phyloP scores from a whole-genome alignment of 35 echinoderm and acorn worm species.

The Ophiothrix spiculata region DNA sequence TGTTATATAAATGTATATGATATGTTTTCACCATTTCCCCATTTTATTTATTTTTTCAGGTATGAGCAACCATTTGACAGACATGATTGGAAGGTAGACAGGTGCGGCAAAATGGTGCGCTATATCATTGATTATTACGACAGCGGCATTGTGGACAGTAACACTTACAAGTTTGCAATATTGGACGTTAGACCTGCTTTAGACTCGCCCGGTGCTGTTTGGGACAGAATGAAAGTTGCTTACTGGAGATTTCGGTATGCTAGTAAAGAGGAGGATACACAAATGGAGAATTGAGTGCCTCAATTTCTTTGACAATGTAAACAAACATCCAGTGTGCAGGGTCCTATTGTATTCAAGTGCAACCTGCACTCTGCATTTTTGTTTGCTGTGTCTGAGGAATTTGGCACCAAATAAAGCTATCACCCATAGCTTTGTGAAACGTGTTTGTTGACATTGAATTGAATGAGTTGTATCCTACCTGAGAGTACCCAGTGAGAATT shows the following conservation, averaged over 20 bases:
- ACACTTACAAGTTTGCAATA: constrained; percentile 76
- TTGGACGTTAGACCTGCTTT: constrained; percentile 92
- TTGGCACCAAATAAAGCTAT: too few species aligned
- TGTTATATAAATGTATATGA: background rate
- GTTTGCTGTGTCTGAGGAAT: too few species aligned
- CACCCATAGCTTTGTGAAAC: too few species aligned
- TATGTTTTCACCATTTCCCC: background rate
- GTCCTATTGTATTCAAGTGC: too few species aligned
- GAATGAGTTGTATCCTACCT: too few species aligned
- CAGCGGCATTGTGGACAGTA: constrained; percentile 68
- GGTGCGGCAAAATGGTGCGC: constrained; percentile 84
- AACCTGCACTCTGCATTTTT: too few species aligned
- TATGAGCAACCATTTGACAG: constrained; percentile 94
- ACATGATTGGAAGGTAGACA: constrained; percentile 92
- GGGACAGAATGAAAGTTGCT: constrained; percentile 97
- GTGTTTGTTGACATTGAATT: too few species aligned
- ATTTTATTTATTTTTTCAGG: constrained; percentile 33
- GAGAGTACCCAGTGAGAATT: too few species aligned
- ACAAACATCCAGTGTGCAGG: too few species aligned
- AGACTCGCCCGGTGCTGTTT: constrained; percentile 77
- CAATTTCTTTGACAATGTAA: too few species aligned
- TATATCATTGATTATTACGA: constrained; percentile 99
- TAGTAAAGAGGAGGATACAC: constrained; percentile 46
- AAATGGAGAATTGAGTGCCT: background rate
- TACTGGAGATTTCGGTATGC: constrained; percentile 77